Evolutionary conservation across 2,113 vertebrate genomes (phyloP).

Genomic region (Mus pahari): DNA sequence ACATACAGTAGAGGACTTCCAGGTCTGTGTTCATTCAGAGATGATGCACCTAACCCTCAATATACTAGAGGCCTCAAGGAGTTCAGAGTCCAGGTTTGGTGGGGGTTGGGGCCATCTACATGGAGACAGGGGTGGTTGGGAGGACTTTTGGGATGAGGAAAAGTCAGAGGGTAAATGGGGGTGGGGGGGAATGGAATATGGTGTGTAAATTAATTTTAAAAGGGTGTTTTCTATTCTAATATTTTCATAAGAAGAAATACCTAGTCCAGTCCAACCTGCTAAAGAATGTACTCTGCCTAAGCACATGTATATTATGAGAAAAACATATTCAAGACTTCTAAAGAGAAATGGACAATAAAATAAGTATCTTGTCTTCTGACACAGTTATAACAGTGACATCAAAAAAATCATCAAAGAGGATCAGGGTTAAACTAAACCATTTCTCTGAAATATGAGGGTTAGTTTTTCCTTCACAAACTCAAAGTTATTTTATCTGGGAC

Average conservation of each 20-base stretch:
- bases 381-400: background rate
- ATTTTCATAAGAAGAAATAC: background rate
- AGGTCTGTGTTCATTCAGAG: too few species aligned
- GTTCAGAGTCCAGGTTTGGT: too few species aligned
- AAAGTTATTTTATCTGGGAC: background rate
- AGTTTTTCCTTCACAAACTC: background rate
- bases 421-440: background rate
- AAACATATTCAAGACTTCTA: background rate
- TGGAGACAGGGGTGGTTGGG: too few species aligned
- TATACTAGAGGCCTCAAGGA: too few species aligned
- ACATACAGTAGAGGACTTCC: too few species aligned
- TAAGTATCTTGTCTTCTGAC: background rate
- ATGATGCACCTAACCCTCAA: too few species aligned
- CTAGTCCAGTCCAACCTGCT: background rate
- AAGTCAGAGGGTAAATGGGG: too few species aligned
- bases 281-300: background rate
- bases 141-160: too few species aligned
- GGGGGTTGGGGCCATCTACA: too few species aligned
- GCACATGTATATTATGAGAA: background rate
- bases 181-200: too few species aligned
- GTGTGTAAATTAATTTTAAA: too few species aligned
- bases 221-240: background rate
- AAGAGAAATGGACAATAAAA: background rate
- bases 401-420: background rate
- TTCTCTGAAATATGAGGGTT: background rate